Base-by-base conservation (phyloP, 1,140 invertebrate species). In the Nautilus pompilius region DNA sequence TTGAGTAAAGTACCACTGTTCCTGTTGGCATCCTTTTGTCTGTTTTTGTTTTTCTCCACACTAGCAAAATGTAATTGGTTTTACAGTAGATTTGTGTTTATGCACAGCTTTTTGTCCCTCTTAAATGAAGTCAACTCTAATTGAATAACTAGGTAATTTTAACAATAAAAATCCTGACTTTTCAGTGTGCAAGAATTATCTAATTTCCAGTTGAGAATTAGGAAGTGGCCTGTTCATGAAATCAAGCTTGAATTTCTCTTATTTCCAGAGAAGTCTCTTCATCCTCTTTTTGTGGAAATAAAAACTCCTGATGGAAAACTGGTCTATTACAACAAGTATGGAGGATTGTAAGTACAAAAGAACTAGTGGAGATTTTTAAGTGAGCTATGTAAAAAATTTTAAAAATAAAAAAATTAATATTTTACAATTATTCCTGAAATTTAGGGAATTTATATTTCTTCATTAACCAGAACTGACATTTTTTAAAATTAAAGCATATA, bases 251-350 rank as follows among this genome's bases (percentile, higher is more conserved):
- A n/a, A n/a, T n/a, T n/a, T n/a, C n/a, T n/a, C n/a, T n/a, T n/a
- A 54, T 10, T 63, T 67, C 33, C 62, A 67, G 67, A 57, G 55
- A 22, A 49, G 51, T 59, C 34, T 4, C 49, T 75, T 17, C 76
- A 80, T 66, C 63, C 58, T 4, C 57, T 81, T 28, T 80, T 73
- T 58, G 58, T 60, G 33, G 67, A 74, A 64, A 60, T 87, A 6
- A 67, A 59, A 57, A 75, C 82, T 26, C 60, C 69, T 54, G 81
- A 83, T 65, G 78, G 78, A 4, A 64, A 70, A 29, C 66, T 63
- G 34, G 62, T 87, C 13, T 88, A 84, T 77, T 86, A 86, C 74
- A 85, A 89, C 80, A 83, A 81, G 71, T 83, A 79, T 71, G 76
- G 76, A 22, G 86, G 85, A 36, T 81, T 70, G 82, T 82, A 73